Conservation (phyloP, 2,888 invertebrate genomes). For the Schrankia costaestrigalis region DNA sequence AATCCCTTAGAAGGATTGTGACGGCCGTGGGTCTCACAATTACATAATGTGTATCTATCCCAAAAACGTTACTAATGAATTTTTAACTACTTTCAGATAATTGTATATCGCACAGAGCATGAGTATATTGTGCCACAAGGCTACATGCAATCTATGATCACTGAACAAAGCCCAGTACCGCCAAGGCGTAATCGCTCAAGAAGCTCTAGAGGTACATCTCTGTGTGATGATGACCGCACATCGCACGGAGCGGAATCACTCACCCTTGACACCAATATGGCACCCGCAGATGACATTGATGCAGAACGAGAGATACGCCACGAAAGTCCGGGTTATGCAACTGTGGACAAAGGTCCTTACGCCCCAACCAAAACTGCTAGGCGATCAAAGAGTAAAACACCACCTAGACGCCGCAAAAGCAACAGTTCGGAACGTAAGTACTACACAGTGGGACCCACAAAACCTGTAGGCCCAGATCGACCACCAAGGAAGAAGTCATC, state of each 20-base stretch:
- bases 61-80: not conserved
- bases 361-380: conserved; percentile 81
- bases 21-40: too few relatives aligned
- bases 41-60: not conserved
- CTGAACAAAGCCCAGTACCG: conserved; percentile 79
- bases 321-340: conserved; percentile 85
- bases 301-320: conserved; percentile 64
- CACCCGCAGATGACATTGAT: conserved; percentile 51
- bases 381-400: conserved; percentile 78
- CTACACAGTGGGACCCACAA: conserved; percentile 82
- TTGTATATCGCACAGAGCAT: conserved; percentile 84
- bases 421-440: conserved; percentile 82
- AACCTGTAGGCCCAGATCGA: conserved; percentile 78
- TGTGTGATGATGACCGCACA: conserved; percentile 85
- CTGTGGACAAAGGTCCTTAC: conserved; percentile 86
- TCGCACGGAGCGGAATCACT: conserved; percentile 86
- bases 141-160: conserved; percentile 58
- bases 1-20: too few relatives aligned
- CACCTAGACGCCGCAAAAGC: conserved; percentile 71
- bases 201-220: conserved; percentile 76
- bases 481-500: conserved; percentile 83
- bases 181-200: conserved; percentile 80
- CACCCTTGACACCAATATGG: conserved; percentile 70
- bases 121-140: conserved; percentile 83
- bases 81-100: conserved; percentile 71